Conservation (phyloP, 2,888 invertebrate genomes). For the Atethmia centrago region DNA sequence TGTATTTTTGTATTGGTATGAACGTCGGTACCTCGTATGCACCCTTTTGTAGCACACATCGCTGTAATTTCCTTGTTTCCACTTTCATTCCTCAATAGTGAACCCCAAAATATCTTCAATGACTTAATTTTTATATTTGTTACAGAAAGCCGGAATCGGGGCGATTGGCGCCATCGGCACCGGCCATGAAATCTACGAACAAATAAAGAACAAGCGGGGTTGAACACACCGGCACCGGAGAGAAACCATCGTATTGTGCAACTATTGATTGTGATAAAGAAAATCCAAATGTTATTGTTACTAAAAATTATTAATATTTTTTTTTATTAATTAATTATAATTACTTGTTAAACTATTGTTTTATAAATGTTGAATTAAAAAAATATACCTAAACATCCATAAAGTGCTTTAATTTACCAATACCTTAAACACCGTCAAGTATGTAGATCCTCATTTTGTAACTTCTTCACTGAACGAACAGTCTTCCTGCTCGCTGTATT, state of each 20-base stretch:
- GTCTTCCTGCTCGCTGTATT: not conserved
- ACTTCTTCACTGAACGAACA: not conserved
- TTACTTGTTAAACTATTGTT: not conserved
- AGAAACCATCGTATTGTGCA: not conserved
- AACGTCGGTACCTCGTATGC: no score
- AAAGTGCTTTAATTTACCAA: slow-evolving; percentile 7
- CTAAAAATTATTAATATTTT: not conserved
- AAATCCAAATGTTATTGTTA: slow-evolving; percentile 21
- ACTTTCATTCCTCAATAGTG: not conserved
- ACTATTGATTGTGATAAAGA: not conserved
- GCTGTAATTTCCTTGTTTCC: no score
- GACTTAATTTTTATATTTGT: slow-evolving; percentile 29
- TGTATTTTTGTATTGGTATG: no score
- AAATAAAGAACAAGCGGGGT: slow-evolving; percentile 59
- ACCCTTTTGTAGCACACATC: not conserved
- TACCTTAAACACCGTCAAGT: not conserved
- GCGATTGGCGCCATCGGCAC: slow-evolving; percentile 65
- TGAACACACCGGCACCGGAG: slow-evolving; percentile 1
- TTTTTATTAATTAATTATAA: no score
- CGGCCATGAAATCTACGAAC: slow-evolving; percentile 66
- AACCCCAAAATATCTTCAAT: not conserved
- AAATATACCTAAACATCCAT: not conserved
- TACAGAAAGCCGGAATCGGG: slow-evolving; percentile 70
- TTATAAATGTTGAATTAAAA: slow-evolving; percentile 24
- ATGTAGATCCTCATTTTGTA: not conserved